phyloP scores from a whole-genome alignment of 1,140 invertebrate species.

The Drosophila oshimai region DNA sequence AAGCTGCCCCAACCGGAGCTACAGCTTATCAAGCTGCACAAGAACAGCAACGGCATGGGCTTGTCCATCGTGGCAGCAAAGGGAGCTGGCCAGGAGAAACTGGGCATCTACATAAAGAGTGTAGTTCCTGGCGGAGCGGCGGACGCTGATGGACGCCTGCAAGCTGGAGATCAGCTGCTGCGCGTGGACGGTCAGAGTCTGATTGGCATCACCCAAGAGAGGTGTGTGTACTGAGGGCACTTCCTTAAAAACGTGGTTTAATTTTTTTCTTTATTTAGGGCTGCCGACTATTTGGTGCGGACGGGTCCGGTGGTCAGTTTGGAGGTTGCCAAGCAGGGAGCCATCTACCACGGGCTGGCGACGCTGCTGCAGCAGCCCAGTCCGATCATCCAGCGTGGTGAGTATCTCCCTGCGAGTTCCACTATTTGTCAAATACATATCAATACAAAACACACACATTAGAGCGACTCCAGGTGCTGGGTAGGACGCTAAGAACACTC shows the following conservation, averaged over 20 bases:
- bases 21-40: conserved; percentile 94
- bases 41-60: conserved; percentile 96
- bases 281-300: conserved; percentile 96
- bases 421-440: conserved; percentile 11
- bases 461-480: conserved; percentile 52
- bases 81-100: conserved; percentile 87
- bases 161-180: conserved; percentile 98
- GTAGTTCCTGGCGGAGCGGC: conserved; percentile 98
- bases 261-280: conserved; percentile 83
- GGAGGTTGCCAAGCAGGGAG: conserved; percentile 98
- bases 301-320: conserved; percentile 96
- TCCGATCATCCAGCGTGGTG: conserved; percentile 92
- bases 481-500: conserved; percentile 58
- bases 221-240: conserved; percentile 83
- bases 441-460: conserved; percentile 36
- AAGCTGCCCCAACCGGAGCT: conserved; percentile 86
- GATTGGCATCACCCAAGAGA: conserved; percentile 98
- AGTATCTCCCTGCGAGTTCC: conserved; percentile 53
- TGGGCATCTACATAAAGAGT: conserved; percentile 99
- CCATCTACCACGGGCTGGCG: conserved; percentile 97
- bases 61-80: conserved; percentile 96
- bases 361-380: conserved; percentile 96
- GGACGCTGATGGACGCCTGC: conserved; percentile 95
- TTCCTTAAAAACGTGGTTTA: neutral
- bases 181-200: conserved; percentile 98